Evolutionary conservation across 2,797 vertebrate genomes (phyloP).

Genomic region (Botia almorhae): DNA sequence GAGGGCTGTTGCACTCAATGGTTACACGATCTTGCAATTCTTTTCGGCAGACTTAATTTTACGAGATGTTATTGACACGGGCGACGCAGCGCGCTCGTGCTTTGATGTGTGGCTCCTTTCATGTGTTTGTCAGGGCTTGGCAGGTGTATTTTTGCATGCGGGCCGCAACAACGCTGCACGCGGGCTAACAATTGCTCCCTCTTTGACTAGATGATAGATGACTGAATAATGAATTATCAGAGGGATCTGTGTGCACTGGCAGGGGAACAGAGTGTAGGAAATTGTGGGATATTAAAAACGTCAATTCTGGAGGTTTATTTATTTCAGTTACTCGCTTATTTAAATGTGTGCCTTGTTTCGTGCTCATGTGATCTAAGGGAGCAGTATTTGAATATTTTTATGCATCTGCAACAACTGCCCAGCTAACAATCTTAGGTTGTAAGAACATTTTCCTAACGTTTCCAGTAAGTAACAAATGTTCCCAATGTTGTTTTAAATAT

Average conservation of each 20-base stretch:
- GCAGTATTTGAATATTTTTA: background rate
- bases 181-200: slow-evolving; percentile 38
- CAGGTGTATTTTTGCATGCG: slow-evolving; percentile 61
- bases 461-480: no score
- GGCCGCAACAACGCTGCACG: slow-evolving; percentile 19
- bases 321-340: background rate
- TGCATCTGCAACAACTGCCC: background rate
- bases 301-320: slow-evolving; percentile 19
- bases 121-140: slow-evolving; percentile 52
- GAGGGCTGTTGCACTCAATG: slow-evolving; percentile 38
- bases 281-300: slow-evolving; percentile 18
- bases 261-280: slow-evolving; percentile 7
- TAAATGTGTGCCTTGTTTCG: slow-evolving; percentile 12
- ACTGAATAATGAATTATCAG: slow-evolving; percentile 50
- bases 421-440: no score
- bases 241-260: slow-evolving; percentile 11
- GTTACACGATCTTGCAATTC: slow-evolving; percentile 42
- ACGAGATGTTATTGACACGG: slow-evolving; percentile 39
- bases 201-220: slow-evolving; percentile 50
- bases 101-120: slow-evolving; percentile 61
- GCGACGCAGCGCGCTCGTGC: slow-evolving; percentile 30
- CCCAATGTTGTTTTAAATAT: no score
- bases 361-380: slow-evolving; percentile 22
- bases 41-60: slow-evolving; percentile 45
- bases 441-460: no score